Base-by-base conservation (phyloP, 2,888 invertebrate genomes). In the Bellardia pandia region DNA sequence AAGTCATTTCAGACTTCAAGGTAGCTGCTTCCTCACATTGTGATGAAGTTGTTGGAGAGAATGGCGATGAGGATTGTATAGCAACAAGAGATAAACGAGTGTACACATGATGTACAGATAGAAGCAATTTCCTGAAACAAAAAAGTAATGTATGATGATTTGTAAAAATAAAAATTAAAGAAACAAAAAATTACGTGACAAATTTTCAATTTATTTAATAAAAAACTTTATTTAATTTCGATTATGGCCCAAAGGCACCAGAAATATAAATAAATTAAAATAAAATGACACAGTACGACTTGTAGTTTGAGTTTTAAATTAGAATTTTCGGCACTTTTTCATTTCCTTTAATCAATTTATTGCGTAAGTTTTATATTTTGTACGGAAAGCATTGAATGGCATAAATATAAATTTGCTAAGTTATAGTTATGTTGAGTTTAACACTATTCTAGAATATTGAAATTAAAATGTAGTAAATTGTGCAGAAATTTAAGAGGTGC, bases 121-220 rank as follows among this genome's bases (percentile, higher is more conserved):
- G 8, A 78, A 40, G 56, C 78, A 84, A 84, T 84, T 78, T 84
- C 72, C 84, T 72, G 78, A 84, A 84, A 78, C 64, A 71, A 83
- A 83, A 75, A 51, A 60, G n/a, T 51, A 80, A 74, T 72, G 8
- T 66, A 42, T 30, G 42, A 30, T 11, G 42, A 6, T 66, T 42
- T 16, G n/a, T 48, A 45, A 53, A 71, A 37, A 45, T 0, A 33
- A 7, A 3, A 33, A 71, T n/a, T n/a, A 51, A 51, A 33, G 16
- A 2, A 76, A 37, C n/a, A 58, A 40, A 40, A 56, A 45, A 5
- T 7, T 58, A 84, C 84, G 84, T 84, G 84, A 58, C 78, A 84
- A 78, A 72, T 51, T 72, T 78, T 66, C 66, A 84, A 72, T 84
- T 74, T 78, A 40, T 78, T 74, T 23, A 58, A 74, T 68, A 58